Evolutionary conservation across 2,113 vertebrate species (phyloP).

Genomic region (Paradisaea rubra): DNA sequence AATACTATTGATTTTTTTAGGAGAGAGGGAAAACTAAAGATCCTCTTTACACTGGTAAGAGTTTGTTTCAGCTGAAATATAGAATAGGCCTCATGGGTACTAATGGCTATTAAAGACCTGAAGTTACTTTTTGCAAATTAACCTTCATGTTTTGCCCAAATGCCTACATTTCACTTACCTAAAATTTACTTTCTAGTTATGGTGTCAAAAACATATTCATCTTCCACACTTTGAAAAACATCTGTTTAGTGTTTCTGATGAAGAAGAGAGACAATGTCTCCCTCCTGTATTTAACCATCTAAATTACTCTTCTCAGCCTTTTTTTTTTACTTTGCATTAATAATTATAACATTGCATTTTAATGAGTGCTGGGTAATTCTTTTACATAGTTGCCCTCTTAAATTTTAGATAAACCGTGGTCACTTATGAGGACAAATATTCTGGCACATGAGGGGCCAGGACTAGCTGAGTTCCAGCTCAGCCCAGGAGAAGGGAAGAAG

Average conservation of each 20-base stretch:
- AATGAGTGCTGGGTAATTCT: neutral
- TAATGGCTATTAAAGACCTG: neutral
- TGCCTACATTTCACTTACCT: neutral
- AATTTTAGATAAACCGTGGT: neutral
- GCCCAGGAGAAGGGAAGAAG: neutral
- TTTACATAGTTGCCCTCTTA: neutral
- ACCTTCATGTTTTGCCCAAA: neutral
- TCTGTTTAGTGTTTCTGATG: neutral
- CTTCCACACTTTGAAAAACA: neutral
- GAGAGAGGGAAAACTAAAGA: neutral
- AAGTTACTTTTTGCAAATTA: neutral
- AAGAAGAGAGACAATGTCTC: neutral
- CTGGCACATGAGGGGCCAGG: rapidly evolving
- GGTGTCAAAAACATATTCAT: neutral
- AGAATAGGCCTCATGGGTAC: neutral
- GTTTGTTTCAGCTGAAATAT: neutral
- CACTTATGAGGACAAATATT: neutral
- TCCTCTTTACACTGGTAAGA: neutral
- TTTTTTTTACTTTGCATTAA: neutral
- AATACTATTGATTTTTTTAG: neutral
- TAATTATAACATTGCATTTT: neutral
- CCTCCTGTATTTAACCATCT: neutral
- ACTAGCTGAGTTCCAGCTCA: neutral
- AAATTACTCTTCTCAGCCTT: neutral
- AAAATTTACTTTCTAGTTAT: neutral